phyloP scores from a whole-genome alignment of 2,888 invertebrate species.

The Drosophila conformis region DNA sequence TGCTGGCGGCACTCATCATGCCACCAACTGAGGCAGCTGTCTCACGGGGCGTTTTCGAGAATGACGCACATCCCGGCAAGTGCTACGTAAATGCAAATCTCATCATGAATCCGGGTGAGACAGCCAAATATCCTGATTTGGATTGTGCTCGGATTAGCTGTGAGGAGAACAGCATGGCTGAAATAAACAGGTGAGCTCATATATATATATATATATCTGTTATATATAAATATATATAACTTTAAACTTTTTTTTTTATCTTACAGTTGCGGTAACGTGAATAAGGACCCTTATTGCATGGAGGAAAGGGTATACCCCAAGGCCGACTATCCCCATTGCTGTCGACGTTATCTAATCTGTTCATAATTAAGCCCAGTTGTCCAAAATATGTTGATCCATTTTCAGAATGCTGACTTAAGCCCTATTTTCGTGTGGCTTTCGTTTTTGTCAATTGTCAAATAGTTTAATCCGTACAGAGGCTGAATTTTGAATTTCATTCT shows the following conservation, averaged over 20 bases:
- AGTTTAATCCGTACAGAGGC: not conserved
- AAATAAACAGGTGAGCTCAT: constrained; percentile 19
- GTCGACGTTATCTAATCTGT: not conserved
- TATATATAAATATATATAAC: too few species aligned
- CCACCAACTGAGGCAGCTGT: constrained; percentile 43
- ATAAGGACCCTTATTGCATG: not conserved
- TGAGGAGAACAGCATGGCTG: constrained; percentile 27
- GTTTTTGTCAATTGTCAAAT: not conserved
- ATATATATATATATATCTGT: not conserved
- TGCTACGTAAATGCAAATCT: constrained; percentile 50
- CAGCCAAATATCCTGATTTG: constrained; percentile 26
- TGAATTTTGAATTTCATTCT: not conserved
- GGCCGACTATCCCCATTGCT: not conserved
- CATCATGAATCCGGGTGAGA: constrained; percentile 43
- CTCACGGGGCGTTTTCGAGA: constrained; percentile 29
- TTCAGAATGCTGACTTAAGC: not conserved
- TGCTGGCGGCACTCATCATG: constrained; percentile 15
- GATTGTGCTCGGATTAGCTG: constrained; percentile 59
- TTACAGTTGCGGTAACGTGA: not conserved
- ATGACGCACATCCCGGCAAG: constrained; percentile 67
- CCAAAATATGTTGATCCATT: too few species aligned
- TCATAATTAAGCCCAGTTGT: too few species aligned
- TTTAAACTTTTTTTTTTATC: too few species aligned
- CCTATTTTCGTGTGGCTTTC: not conserved
- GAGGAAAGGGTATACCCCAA: not conserved